Percentiles rank a stretch among this genome's conserved stretches.
Conservation (phyloP, 2,113 vertebrate genomes). For the Ovis canadensis region DNA sequence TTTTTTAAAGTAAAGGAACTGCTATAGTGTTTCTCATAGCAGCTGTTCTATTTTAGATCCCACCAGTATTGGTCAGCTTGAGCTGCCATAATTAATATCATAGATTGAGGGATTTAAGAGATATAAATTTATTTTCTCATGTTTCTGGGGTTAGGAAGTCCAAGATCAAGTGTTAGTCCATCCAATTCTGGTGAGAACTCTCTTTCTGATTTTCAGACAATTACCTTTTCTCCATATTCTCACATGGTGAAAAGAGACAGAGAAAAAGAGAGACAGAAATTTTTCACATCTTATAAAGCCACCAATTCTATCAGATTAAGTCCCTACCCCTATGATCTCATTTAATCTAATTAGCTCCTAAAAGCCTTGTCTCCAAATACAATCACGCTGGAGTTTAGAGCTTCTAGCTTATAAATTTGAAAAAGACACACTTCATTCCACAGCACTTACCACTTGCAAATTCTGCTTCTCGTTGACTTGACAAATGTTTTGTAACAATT, state of each 20-base stretch:
- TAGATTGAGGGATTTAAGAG: background rate
- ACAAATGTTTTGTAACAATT: background rate
- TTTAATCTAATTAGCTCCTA: background rate
- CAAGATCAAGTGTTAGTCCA: background rate
- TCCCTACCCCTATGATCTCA: background rate
- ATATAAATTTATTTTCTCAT: background rate
- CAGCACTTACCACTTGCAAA: background rate
- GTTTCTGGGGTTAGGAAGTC: background rate
- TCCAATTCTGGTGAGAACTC: background rate
- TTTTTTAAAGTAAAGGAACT: background rate
- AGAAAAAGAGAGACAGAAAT: rapidly evolving
- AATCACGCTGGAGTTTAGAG: background rate
- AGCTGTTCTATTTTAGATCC: background rate
- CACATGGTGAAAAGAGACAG: background rate
- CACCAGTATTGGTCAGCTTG: background rate
- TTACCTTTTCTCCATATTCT: background rate
- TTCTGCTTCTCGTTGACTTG: background rate
- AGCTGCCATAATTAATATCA: background rate
- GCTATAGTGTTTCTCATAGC: background rate
- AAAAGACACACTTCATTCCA: background rate
- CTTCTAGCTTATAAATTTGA: background rate
- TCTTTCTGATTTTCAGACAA: background rate
- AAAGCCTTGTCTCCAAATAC: background rate
- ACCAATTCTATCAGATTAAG: background rate
- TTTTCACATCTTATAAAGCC: background rate